A percentile compares a stretch with the other conserved stretches of the same genome.
Conservation (phyloP, 2,888 invertebrate species). For the Amblyteles armatorius region DNA sequence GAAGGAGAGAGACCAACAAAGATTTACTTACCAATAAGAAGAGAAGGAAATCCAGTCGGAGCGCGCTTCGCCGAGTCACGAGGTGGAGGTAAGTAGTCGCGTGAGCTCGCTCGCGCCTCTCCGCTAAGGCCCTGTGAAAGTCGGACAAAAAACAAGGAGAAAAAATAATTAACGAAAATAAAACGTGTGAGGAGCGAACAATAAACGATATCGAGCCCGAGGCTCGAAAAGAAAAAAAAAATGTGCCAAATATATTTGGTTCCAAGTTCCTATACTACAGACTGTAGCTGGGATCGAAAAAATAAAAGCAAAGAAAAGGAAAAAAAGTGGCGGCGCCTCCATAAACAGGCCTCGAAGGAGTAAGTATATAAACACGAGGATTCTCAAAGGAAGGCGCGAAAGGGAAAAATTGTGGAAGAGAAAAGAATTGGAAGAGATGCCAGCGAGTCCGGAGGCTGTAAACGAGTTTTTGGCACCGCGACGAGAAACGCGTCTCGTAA, state of each 20-base stretch:
- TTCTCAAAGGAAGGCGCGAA: conserved; percentile 44
- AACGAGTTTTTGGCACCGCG: conserved; percentile 71
- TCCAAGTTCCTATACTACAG: conserved; percentile 13
- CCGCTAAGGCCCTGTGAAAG: conserved; percentile 8
- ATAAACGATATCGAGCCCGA: not conserved
- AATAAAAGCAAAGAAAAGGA: not conserved
- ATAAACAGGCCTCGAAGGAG: conserved; percentile 13
- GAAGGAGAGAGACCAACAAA: conserved; percentile 53
- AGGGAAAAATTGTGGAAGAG: conserved; percentile 36
- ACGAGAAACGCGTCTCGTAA: conserved; percentile 70
- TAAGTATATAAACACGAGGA: conserved; percentile 6
- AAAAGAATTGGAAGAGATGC: conserved; percentile 25
- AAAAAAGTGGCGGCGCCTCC: not conserved
- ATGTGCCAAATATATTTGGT: conserved; percentile 15
- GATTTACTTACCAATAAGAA: conserved; percentile 50
- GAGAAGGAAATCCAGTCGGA: conserved; percentile 38
- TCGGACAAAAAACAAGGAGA: not conserved
- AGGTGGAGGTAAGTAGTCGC: conserved; percentile 47
- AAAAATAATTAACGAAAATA: conserved; percentile 17
- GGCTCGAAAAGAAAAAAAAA: not conserved
- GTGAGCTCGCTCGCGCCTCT: conserved; percentile 49
- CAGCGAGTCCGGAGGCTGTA: conserved; percentile 67
- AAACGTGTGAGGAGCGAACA: not conserved
- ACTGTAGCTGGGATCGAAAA: not conserved
- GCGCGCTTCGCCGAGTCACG: conserved; percentile 67